Evolutionary conservation across 1,140 invertebrate species (phyloP).

Genomic region (Hormaphis cornu): DNA sequence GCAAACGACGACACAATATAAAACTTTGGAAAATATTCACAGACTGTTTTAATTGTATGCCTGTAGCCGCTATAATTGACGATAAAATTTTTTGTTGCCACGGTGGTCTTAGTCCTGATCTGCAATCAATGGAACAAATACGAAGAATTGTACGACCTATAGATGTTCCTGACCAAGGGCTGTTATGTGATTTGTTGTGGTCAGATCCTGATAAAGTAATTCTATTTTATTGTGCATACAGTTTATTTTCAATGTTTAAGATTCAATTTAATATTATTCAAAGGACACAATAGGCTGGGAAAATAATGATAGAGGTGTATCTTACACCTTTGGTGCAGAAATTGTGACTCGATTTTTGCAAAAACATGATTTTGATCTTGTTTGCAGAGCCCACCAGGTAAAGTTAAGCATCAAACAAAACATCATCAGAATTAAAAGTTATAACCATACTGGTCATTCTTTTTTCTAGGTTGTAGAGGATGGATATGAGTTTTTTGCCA

Average conservation of each 20-base stretch:
- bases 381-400: constrained; percentile 76
- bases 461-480: constrained; percentile 65
- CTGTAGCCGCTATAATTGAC: constrained; percentile 42
- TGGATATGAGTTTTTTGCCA: constrained; percentile 67
- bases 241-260: background rate
- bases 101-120: constrained; percentile 53
- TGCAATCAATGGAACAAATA: constrained; percentile 54
- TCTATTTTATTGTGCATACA: constrained; percentile 22
- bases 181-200: constrained; percentile 70
- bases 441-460: no score
- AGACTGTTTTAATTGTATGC: constrained; percentile 38
- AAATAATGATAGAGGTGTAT: constrained; percentile 67
- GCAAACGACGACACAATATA: constrained; percentile 86
- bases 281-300: constrained; percentile 58
- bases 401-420: background rate
- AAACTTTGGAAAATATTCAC: constrained; percentile 87
- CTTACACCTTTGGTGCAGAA: constrained; percentile 65
- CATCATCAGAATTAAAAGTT: background rate
- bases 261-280: constrained; percentile 37
- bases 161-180: constrained; percentile 57
- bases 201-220: constrained; percentile 63
- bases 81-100: constrained; percentile 57
- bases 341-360: constrained; percentile 65
- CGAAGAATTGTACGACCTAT: constrained; percentile 57
- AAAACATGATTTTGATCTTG: constrained; percentile 70